A percentile compares a stretch with the other conserved stretches of the same genome.
These are phyloP conservation scores for Caenorhabditis drosophilae DNA, from an alignment of 2,888 invertebrate genomes.

Conservation along the genomic window DNA sequence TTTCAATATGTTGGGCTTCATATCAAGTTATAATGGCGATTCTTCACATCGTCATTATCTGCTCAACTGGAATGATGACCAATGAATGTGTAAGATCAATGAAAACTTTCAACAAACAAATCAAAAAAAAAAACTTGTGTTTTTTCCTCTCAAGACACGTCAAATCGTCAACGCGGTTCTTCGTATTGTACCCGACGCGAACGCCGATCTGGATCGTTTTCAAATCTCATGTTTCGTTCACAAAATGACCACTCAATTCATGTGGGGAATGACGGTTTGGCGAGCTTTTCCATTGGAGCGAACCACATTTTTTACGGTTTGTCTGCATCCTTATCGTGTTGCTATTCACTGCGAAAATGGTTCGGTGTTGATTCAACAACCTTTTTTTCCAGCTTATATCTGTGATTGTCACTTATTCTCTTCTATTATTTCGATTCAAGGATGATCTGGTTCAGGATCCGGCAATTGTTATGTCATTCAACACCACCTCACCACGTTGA, in stretches of 20 bases:
- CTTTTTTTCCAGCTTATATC: slow-evolving; percentile 59
- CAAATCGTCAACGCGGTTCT: slow-evolving; percentile 63
- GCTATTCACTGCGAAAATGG: background rate
- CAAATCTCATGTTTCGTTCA: slow-evolving; percentile 67
- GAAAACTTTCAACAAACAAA: background rate
- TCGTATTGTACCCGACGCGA: slow-evolving; percentile 62
- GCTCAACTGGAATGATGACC: slow-evolving; percentile 61
- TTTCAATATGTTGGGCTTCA: slow-evolving; percentile 61
- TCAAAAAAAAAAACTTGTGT: too few species aligned
- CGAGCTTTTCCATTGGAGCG: slow-evolving; percentile 66
- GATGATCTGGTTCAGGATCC: slow-evolving; percentile 45
- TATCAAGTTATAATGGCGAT: slow-evolving; percentile 60
- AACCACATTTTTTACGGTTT: slow-evolving; percentile 67
- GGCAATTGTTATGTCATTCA: slow-evolving; percentile 13
- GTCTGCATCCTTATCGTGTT: background rate
- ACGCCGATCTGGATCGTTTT: slow-evolving; percentile 62
- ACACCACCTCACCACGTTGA: slow-evolving; percentile 4
- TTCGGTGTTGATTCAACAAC: too few species aligned
- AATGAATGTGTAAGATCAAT: slow-evolving; percentile 56
- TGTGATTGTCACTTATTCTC: slow-evolving; percentile 65
- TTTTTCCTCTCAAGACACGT: slow-evolving; percentile 53
- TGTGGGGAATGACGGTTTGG: slow-evolving; percentile 69
- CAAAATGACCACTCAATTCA: slow-evolving; percentile 67
- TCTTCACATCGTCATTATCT: slow-evolving; percentile 58
- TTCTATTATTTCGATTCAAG: slow-evolving; percentile 64